These are phyloP conservation scores for Lypha dubia DNA, from an alignment of 2,888 invertebrate species.

Conservation along the genomic window DNA sequence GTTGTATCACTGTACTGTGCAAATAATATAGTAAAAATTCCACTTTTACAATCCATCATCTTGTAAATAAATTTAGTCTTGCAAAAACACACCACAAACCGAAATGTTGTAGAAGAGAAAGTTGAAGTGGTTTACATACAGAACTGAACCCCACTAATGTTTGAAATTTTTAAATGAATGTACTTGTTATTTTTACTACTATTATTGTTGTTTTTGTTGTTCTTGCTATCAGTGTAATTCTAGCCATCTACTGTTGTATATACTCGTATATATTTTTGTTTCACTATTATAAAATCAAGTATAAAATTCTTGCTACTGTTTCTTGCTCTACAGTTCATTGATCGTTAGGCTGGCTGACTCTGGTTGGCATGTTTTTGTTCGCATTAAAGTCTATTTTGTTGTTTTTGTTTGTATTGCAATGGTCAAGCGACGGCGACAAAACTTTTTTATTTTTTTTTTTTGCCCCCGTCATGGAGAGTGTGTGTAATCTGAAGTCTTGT, in stretches of 20 bases:
- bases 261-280: background rate
- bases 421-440: slow-evolving; percentile 61
- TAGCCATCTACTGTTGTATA: slow-evolving; percentile 39
- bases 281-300: slow-evolving; percentile 37
- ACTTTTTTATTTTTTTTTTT: slow-evolving; percentile 12
- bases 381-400: slow-evolving; percentile 18
- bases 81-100: too few relatives aligned
- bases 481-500: slow-evolving; percentile 47
- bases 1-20: background rate
- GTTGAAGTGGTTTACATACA: too few relatives aligned
- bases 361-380: slow-evolving; percentile 21
- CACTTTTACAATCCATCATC: background rate
- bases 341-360: slow-evolving; percentile 62
- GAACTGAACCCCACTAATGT: background rate
- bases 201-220: slow-evolving; percentile 29
- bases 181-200: slow-evolving; percentile 26
- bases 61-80: too few relatives aligned
- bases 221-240: slow-evolving; percentile 55
- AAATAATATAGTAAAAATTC: background rate
- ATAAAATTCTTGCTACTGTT: slow-evolving; percentile 48
- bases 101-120: too few relatives aligned
- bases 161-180: slow-evolving; percentile 24
- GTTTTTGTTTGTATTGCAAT: slow-evolving; percentile 29
- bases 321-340: slow-evolving; percentile 68
- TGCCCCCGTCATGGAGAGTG: slow-evolving; percentile 10